Conservation (phyloP, 2,797 vertebrate species). For the Danio aesculapii region DNA sequence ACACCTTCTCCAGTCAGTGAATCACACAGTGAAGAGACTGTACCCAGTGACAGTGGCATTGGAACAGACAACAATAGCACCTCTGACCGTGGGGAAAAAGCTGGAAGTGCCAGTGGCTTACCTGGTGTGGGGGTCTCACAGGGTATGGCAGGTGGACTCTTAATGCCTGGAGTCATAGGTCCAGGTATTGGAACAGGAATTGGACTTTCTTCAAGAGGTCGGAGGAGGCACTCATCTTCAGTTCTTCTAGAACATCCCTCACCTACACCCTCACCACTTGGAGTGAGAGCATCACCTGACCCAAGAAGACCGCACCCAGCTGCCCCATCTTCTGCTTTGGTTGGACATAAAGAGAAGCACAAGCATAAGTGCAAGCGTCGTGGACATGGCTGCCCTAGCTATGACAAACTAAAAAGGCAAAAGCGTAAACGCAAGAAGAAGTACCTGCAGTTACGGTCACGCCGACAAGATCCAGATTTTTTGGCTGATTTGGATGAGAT, state of each 20-base stretch:
- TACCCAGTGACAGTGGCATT: conserved; percentile 97
- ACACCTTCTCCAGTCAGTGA: conserved; percentile 97
- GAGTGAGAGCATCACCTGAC: conserved; percentile 77
- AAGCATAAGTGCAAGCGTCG: conserved; percentile 98
- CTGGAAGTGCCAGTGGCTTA: conserved; percentile 72
- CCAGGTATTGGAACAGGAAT: conserved; percentile 79
- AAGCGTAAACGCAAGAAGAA: conserved; percentile 99
- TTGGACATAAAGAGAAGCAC: conserved; percentile 95
- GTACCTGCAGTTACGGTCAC: conserved; percentile 89
- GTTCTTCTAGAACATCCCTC: conserved; percentile 89
- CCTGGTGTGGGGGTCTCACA: conserved; percentile 73
- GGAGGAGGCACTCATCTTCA: conserved; percentile 85
- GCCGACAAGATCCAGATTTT: conserved; percentile 94
- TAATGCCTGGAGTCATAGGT: conserved; percentile 81
- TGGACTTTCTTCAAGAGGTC: conserved; percentile 83
- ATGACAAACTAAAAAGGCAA: conserved; percentile 96
- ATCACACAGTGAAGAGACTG: conserved; percentile 96
- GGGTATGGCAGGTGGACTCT: conserved; percentile 75
- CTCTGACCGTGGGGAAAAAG: conserved; percentile 95
- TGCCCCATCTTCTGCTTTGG: conserved; percentile 73
- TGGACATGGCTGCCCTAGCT: conserved; percentile 90
- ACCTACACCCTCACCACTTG: conserved; percentile 81
- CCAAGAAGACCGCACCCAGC: conserved; percentile 77
- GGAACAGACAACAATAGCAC: conserved; percentile 99
- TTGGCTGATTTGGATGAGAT: conserved; percentile 94